Base-by-base conservation (phyloP, 1,140 invertebrate species). In the Epicauta chinensis region DNA sequence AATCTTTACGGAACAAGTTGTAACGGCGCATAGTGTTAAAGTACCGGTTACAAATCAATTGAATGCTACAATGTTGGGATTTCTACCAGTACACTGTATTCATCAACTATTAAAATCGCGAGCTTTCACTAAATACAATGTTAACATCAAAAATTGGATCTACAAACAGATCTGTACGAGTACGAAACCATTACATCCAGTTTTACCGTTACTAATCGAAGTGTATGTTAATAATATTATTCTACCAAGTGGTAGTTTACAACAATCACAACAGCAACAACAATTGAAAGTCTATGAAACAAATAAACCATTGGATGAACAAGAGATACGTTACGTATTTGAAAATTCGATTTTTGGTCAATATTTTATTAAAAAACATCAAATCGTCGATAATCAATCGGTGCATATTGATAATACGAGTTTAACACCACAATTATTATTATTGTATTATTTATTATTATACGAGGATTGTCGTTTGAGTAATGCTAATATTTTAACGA, bases 1-100 rank as follows among this genome's bases (percentile, higher is more conserved):
- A 67, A 91, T 98, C 56, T 98, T 98, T 68, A 97, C 93, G 1
- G 94, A 98, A 72, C 93, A 97, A 77, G 92, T 97, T 30, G 92
- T 98, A 1, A 93, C 94, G 0, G 79, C 91, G 13, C 93, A 97
- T 74, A 95, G 95, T 1, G 90, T 97, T 0, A 93, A 93, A 68
- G 93, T 98, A 13, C 91, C 93, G 0, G 94, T 98, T 0, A 98
- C 95, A 0, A 79, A 81, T 1, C 86, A 87, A 65, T 74, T 98
- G 4, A 96, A 89, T 72, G 91, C 87, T 14, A 87, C 87, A 52
- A 89, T 96, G 47, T 58, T 80, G 81, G 94, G 95, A 13, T 98
- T 96, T 73, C 71, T 99, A 47, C 95, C 95, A 0, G 90, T 98
- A 16, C 95, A 99, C 71, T 98, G 95, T 68, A 96, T 99, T 51